phyloP scores from a whole-genome alignment of 2,888 invertebrate genomes.

The Lissonota sp. region DNA sequence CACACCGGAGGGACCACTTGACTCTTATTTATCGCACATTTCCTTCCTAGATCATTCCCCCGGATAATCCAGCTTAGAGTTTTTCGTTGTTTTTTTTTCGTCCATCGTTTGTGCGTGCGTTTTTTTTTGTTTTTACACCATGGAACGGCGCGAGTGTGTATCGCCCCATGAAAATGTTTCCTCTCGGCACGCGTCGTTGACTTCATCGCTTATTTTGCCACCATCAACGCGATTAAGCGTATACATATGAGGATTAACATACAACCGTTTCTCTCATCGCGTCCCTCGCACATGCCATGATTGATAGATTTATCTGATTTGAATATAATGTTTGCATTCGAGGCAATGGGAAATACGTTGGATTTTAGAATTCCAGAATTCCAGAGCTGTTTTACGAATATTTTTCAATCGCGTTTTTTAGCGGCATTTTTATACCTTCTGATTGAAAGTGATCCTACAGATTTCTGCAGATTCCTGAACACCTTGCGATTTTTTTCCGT shows the following conservation, averaged over 20 bases:
- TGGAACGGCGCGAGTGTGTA: slow-evolving; percentile 54
- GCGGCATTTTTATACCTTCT: too few relatives aligned
- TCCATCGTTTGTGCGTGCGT: not conserved
- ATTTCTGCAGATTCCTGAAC: too few relatives aligned
- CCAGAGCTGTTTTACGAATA: too few relatives aligned
- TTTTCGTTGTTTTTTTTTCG: slow-evolving; percentile 11
- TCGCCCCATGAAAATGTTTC: slow-evolving; percentile 44
- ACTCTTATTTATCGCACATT: slow-evolving; percentile 66
- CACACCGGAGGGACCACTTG: slow-evolving; percentile 62
- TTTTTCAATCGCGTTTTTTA: too few relatives aligned
- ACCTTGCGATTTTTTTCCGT: too few relatives aligned
- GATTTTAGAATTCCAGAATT: too few relatives aligned
- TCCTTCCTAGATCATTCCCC: slow-evolving; percentile 66
- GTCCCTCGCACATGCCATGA: not conserved
- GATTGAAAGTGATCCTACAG: too few relatives aligned
- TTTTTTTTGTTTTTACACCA: slow-evolving; percentile 18
- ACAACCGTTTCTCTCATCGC: not conserved
- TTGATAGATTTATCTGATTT: not conserved
- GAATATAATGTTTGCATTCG: slow-evolving; percentile 9
- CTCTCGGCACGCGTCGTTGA: slow-evolving; percentile 49
- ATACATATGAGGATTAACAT: slow-evolving; percentile 26
- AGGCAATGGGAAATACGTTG: not conserved
- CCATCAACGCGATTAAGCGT: slow-evolving; percentile 19
- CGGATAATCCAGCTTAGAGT: slow-evolving; percentile 62
- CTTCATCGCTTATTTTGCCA: slow-evolving; percentile 2